Base-by-base conservation (phyloP, 2,113 vertebrate genomes). In the Pituophis catenifer region DNA sequence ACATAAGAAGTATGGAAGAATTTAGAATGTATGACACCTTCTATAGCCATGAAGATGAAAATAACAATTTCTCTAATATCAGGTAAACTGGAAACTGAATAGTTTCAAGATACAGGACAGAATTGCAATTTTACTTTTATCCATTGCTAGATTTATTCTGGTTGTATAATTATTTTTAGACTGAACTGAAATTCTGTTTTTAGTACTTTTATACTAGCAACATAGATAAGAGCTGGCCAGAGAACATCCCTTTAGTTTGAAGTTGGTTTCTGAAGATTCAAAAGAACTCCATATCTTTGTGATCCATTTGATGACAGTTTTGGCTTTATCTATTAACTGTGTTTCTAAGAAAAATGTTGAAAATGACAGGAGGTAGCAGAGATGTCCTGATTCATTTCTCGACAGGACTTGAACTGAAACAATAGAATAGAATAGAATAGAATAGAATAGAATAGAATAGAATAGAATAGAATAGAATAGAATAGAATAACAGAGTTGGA, bases 191-290 rank as follows among this genome's bases (percentile, higher is more conserved):
- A 19, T 91, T 57, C 21, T 91, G 29, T 57, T 75, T 95, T 94
- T 15, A 21, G 7, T 86, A 59, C 11, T 0, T 93, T 91, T 33
- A 52, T 92, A 44, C 15, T 86, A 57, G 10, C 65, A 90, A 58
- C 59, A 90, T 89, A 88, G 88, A 65, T 13, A 70, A 89, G 88
- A 88, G 50, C 59, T 91, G 87, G 91, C 75, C 91, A 91, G 58
- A 90, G 89, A 62, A 91, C 52, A 29, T 92, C 29, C 89, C 88
- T 91, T 92, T 50, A 88, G 90, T 93, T 95, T 93, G 90, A 93
- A 94, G 21, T 12, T 95, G 12, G 90, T 91, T 55, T 91, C 86
- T 90, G 91, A 90, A 94, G 57, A 53, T 94, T 95, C 50, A 65
- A 44, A 91, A 93, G 29, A 65, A 65, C 55, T 91, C 29, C 17